Conservation (phyloP, 1,140 invertebrate species). For the Drosophila rufa region DNA sequence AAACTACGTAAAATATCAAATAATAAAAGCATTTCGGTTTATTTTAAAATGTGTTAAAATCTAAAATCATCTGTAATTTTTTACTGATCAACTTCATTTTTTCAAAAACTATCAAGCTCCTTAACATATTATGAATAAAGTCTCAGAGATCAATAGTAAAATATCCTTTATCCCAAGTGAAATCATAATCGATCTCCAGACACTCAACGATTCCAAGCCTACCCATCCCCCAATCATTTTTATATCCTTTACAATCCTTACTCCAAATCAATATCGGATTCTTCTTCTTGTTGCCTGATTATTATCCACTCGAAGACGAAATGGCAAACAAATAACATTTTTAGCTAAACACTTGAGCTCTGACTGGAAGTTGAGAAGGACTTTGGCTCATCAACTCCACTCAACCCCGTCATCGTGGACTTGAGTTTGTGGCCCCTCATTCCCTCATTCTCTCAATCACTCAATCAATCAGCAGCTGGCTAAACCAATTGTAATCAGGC, state of each 20-base stretch:
- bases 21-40: too few relatives aligned
- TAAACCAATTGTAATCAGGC: constrained; percentile 69
- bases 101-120: not conserved
- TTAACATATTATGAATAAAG: not conserved
- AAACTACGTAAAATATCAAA: not conserved
- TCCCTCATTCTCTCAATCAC: constrained; percentile 54
- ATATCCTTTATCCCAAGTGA: constrained; percentile 5
- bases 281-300: not conserved
- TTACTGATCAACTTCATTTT: not conserved
- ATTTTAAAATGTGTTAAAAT: not conserved
- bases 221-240: not conserved
- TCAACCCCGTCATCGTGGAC: constrained; percentile 18
- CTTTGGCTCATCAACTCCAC: constrained; percentile 35
- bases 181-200: constrained; percentile 17
- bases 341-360: constrained; percentile 40
- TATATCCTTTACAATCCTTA: constrained; percentile 19
- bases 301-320: constrained; percentile 41
- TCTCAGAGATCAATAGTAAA: not conserved
- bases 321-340: constrained; percentile 39
- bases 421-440: constrained; percentile 1
- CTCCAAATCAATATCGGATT: constrained; percentile 18
- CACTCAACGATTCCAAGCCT: not conserved
- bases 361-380: constrained; percentile 17
- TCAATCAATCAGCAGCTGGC: constrained; percentile 81
- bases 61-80: not conserved